These are phyloP conservation scores for Fulica atra DNA, from an alignment of 2,113 vertebrate species.

Conservation along the genomic window DNA sequence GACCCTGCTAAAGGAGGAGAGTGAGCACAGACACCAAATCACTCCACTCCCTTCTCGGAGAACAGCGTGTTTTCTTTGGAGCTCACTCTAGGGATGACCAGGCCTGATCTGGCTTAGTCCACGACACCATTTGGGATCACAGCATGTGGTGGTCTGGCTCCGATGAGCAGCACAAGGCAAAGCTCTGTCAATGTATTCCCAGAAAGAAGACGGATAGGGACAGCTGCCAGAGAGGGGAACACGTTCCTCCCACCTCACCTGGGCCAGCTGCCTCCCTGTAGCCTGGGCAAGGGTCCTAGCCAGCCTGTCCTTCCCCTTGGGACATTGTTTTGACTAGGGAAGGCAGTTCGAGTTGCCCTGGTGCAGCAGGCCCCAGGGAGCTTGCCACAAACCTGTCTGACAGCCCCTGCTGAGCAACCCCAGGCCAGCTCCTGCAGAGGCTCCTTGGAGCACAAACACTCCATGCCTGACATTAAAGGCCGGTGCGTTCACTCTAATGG, in stretches of 20 bases:
- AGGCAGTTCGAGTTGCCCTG: background rate
- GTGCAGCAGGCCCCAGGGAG: background rate
- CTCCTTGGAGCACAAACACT: background rate
- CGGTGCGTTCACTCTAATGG: slow-evolving; percentile 25
- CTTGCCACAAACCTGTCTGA: slow-evolving; percentile 31
- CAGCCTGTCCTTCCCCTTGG: background rate
- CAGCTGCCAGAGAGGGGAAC: background rate
- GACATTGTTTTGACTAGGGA: background rate
- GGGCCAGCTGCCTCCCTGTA: background rate
- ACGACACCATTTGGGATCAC: slow-evolving; percentile 30
- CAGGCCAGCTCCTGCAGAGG: slow-evolving; percentile 19
- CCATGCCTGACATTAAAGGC: background rate
- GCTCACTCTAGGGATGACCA: background rate
- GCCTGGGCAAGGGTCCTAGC: background rate
- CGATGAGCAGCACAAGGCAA: background rate
- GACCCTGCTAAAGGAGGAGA: background rate
- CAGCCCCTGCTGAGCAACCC: slow-evolving; percentile 35
- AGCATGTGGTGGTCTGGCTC: slow-evolving; percentile 28
- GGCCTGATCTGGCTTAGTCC: slow-evolving; percentile 1
- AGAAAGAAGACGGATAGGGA: background rate
- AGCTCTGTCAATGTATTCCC: background rate
- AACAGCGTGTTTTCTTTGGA: background rate
- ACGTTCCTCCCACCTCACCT: background rate
- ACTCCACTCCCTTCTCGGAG: background rate
- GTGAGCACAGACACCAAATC: background rate